A percentile compares a stretch with the other conserved stretches of the same genome.
Evolutionary conservation across 2,797 vertebrate genomes (phyloP).

Genomic region (Simalia tracyae): DNA sequence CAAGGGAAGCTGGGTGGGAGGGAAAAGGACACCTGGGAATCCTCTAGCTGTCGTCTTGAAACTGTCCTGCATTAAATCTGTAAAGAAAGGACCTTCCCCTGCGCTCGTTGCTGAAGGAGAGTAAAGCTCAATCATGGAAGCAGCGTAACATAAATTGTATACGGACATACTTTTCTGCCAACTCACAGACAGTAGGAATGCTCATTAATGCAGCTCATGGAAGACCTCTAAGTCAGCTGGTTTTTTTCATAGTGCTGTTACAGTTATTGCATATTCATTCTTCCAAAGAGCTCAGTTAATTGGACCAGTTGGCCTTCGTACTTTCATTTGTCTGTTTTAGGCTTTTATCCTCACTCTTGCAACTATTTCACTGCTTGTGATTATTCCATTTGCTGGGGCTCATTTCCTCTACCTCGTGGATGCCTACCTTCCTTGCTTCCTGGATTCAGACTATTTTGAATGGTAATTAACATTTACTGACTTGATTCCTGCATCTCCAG

Average conservation of each 20-base stretch:
- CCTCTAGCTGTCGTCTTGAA: background rate
- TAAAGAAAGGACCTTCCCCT: background rate
- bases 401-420: slow-evolving; percentile 64
- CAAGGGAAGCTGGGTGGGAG: background rate
- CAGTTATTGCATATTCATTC: background rate
- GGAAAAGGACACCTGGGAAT: background rate
- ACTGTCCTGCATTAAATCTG: background rate
- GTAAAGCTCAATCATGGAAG: background rate
- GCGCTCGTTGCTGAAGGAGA: background rate
- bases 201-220: background rate
- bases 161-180: background rate
- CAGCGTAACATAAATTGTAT: background rate
- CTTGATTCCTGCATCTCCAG: background rate
- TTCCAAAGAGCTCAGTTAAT: background rate
- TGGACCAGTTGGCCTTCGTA: background rate
- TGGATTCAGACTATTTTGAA: slow-evolving; percentile 8
- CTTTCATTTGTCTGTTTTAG: background rate
- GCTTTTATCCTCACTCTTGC: background rate
- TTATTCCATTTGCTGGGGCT: background rate
- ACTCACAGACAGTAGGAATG: background rate
- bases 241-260: background rate
- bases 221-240: background rate
- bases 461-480: slow-evolving; percentile 2
- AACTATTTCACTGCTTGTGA: slow-evolving; percentile 10
- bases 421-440: slow-evolving; percentile 71